These are phyloP conservation scores for Lipophrys pholis DNA, from an alignment of 2,113 vertebrate genomes.

Conservation along the genomic window DNA sequence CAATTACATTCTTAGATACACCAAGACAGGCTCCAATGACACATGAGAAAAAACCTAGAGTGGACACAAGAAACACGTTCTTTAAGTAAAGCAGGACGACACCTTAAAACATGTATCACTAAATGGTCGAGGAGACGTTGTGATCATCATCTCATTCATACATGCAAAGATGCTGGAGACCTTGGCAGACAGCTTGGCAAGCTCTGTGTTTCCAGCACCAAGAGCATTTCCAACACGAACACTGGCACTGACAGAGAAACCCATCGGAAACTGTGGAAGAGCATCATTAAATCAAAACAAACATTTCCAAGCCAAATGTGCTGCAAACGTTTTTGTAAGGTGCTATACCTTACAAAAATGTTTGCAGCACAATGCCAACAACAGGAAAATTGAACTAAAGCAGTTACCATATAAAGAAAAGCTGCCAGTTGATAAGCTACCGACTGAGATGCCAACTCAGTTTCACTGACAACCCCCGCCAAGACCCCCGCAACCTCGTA, in stretches of 20 bases:
- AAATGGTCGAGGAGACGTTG: not conserved
- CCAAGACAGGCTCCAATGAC: slow-evolving; percentile 74
- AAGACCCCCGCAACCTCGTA: slow-evolving; percentile 90
- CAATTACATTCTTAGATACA: slow-evolving; percentile 80
- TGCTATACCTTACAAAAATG: no score
- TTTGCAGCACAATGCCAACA: no score
- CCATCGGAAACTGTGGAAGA: slow-evolving; percentile 83
- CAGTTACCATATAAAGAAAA: slow-evolving; percentile 87
- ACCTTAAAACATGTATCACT: no score
- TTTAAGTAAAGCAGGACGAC: not conserved
- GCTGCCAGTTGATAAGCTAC: slow-evolving; percentile 83
- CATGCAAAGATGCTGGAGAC: slow-evolving; percentile 82
- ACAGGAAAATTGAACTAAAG: not conserved
- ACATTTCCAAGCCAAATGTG: not conserved
- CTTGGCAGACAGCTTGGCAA: slow-evolving; percentile 84
- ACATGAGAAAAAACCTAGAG: slow-evolving; percentile 81
- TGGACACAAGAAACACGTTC: slow-evolving; percentile 19
- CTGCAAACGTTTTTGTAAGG: no score
- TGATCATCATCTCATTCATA: slow-evolving; percentile 54
- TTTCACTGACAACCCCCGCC: slow-evolving; percentile 87
- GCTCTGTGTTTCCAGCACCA: slow-evolving; percentile 84
- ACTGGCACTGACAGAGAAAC: slow-evolving; percentile 84
- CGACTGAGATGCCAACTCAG: slow-evolving; percentile 90
- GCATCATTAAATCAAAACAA: not conserved
- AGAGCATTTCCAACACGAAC: slow-evolving; percentile 89